Evolutionary conservation across 2,797 vertebrate genomes (phyloP).

Genomic region (Parambassis ranga): DNA sequence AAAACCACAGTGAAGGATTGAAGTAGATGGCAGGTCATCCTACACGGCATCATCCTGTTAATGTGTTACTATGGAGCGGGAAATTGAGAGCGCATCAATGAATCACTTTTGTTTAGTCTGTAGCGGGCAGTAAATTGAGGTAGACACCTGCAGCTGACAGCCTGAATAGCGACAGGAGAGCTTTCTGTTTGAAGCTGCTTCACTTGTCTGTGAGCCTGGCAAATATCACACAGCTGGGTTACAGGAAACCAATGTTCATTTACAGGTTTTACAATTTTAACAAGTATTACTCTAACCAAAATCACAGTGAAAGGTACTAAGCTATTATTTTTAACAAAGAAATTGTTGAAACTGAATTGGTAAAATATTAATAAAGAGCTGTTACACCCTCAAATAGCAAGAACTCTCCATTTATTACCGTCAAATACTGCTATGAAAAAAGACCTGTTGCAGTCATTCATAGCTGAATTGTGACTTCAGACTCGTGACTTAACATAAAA

Average conservation of each 20-base stretch:
- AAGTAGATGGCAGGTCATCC: neutral
- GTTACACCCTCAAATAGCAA: too few species aligned
- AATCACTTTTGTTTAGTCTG: conserved; percentile 35
- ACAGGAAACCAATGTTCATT: neutral
- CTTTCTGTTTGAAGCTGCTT: conserved; percentile 22
- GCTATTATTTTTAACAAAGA: too few species aligned
- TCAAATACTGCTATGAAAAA: too few species aligned
- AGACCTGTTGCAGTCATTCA: too few species aligned
- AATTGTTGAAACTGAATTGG: too few species aligned
- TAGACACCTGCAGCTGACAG: conserved; percentile 56
- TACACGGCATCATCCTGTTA: neutral
- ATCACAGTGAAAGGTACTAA: neutral
- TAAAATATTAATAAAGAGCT: too few species aligned
- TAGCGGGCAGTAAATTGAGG: conserved; percentile 27
- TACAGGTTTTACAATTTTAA: neutral
- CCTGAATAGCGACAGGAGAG: conserved; percentile 27
- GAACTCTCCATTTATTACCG: too few species aligned
- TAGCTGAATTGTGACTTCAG: too few species aligned
- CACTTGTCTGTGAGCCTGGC: conserved; percentile 4
- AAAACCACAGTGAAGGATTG: neutral
- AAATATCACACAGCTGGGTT: conserved; percentile 35
- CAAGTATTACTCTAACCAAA: neutral
- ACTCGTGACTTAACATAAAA: too few species aligned
- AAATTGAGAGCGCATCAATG: neutral
- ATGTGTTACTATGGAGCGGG: conserved; percentile 9